Base-by-base conservation (phyloP, 2,113 vertebrate genomes). In the Melospiza melodia region DNA sequence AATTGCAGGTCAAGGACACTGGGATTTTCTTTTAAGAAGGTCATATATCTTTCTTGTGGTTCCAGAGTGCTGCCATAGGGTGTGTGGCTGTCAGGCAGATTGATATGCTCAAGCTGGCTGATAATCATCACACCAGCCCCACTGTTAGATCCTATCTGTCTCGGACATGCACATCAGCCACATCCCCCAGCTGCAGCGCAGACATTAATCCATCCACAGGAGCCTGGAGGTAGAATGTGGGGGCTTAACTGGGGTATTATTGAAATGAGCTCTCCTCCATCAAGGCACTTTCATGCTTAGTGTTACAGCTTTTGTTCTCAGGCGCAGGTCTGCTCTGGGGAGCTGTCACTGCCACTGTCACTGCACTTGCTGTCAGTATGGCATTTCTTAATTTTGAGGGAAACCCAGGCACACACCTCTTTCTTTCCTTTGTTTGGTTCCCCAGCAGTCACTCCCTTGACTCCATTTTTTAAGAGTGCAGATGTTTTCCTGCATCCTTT, bases 401-500 rank as follows among this genome's bases (percentile, higher is more conserved):
- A 87, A 86, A 87, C 81, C 24, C 51, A 72, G 5, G 17, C 67
- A 59, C 57, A 37, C 33, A 43, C 6, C 0, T 61, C 79, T 86
- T 52, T 90, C 48, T 75, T 91, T 72, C 63, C 22, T 61, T 84
- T 59, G 46, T 68, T 63, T 69, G 39, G 10, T 58, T 46, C 57
- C 24, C 31, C 37, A 87, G 76, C 57, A 93, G 87, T 94, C 35
- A 59, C 65, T 76, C 66, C 48, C n/a, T 92, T 82, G 44, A 80
- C 89, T 94, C 61, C 16, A 39, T 87, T 93, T 92, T 62, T 93
- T 83, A 43, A 73, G 86, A 84, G 65, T 67, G 92, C 94, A 96
- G 90, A 88, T 95, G 93, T 88, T 96, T 96, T 71, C 57, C 33
- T 67, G 48, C 59, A 92, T 85, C 75, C 73, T 89, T 83, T 90